Conservation (phyloP, 2,888 invertebrate genomes). For the Eupithecia dodoneata region DNA sequence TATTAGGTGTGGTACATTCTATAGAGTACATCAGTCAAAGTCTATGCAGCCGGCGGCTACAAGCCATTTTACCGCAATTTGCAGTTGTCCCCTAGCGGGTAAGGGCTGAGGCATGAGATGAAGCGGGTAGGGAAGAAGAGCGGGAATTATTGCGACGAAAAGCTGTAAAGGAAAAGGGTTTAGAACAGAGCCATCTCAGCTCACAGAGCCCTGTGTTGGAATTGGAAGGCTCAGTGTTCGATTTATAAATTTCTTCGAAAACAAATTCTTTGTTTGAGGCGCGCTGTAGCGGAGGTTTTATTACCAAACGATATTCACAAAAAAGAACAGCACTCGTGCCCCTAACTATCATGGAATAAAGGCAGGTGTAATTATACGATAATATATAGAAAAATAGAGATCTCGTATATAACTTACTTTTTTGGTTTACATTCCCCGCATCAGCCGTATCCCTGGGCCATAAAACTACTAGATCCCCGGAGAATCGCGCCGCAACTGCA, state of each 20-base stretch:
- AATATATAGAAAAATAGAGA: no score
- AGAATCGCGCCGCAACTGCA: conserved; percentile 59
- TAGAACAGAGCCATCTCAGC: no score
- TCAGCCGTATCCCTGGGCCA: conserved; percentile 43
- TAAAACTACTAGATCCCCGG: conserved; percentile 62
- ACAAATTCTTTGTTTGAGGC: neutral
- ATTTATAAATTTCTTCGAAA: neutral
- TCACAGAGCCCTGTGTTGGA: no score
- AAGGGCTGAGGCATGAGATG: conserved; percentile 43
- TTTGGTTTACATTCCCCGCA: conserved; percentile 27
- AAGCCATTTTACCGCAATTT: conserved; percentile 78
- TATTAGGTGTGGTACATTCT: conserved; percentile 73
- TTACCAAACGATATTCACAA: no score
- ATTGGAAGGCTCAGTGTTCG: no score
- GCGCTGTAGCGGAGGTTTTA: no score
- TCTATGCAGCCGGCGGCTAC: conserved; percentile 67
- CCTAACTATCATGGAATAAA: no score
- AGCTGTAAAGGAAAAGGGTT: neutral
- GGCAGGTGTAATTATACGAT: no score
- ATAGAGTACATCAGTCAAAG: conserved; percentile 74
- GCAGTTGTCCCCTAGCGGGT: conserved; percentile 60
- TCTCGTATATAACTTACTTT: no score
- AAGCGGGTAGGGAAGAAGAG: conserved; percentile 33
- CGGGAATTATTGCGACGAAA: neutral
- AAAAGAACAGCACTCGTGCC: no score